phyloP scores from a whole-genome alignment of 2,888 invertebrate genomes.

The Scelioninae gen. 1 region DNA sequence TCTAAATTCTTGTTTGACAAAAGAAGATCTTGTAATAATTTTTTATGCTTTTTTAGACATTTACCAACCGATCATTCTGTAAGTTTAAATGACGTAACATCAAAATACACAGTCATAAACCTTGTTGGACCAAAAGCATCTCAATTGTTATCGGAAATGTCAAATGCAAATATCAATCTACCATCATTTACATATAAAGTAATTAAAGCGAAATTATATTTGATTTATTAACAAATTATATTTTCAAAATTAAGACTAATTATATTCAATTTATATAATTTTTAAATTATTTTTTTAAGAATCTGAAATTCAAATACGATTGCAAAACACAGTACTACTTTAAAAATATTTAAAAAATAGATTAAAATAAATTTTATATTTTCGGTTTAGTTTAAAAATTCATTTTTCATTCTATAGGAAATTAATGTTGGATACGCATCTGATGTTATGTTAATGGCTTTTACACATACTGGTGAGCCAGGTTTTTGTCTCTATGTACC shows the following conservation, averaged over 20 bases:
- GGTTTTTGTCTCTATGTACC: slow-evolving; percentile 90
- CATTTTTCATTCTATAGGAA: slow-evolving; percentile 30
- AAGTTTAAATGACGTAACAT: slow-evolving; percentile 87
- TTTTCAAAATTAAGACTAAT: too few species aligned
- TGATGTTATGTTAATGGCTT: slow-evolving; percentile 89
- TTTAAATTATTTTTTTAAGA: too few species aligned
- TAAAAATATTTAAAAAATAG: too few species aligned
- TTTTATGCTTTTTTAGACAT: slow-evolving; percentile 83
- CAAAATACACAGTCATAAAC: slow-evolving; percentile 90
- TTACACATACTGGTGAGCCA: slow-evolving; percentile 90
- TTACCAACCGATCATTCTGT: slow-evolving; percentile 87
- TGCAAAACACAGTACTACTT: too few species aligned
- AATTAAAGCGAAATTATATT: slow-evolving; percentile 10
- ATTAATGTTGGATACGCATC: slow-evolving; percentile 88
- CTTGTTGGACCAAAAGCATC: slow-evolving; percentile 89
- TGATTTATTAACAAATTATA: not conserved
- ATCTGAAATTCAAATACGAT: too few species aligned
- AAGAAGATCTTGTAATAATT: not conserved
- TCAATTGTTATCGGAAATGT: slow-evolving; percentile 87
- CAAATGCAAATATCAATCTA: slow-evolving; percentile 87
- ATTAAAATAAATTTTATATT: not conserved
- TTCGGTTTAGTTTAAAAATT: not conserved
- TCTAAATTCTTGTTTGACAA: not conserved
- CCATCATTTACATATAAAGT: slow-evolving; percentile 88
- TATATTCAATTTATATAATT: too few species aligned